Percentiles rank a stretch among this genome's conserved stretches.
Evolutionary conservation across 2,888 invertebrate genomes (phyloP).

Genomic region (Embidobia sp.): DNA sequence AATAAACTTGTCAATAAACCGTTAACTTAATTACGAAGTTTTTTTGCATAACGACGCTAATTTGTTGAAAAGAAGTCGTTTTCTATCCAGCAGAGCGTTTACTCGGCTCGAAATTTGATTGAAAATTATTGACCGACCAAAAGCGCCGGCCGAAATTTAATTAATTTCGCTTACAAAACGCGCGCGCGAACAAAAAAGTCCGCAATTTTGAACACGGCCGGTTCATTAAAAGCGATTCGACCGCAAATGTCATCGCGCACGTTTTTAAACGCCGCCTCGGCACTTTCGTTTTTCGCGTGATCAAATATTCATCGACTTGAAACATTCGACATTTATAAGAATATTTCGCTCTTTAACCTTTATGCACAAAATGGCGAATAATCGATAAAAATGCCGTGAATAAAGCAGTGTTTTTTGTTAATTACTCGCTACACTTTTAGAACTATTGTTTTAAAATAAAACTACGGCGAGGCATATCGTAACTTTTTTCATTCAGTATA

Average conservation of each 20-base stretch:
- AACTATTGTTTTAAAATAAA: too few species aligned
- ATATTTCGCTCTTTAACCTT: constrained; percentile 16
- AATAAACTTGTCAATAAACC: constrained; percentile 23
- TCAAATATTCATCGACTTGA: constrained; percentile 12
- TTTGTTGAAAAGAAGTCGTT: constrained; percentile 9
- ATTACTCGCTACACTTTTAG: too few species aligned
- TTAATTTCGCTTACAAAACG: constrained; percentile 4
- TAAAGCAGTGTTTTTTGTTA: too few species aligned
- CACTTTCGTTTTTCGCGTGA: constrained; percentile 22
- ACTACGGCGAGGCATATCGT: too few species aligned
- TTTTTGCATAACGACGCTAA: constrained; percentile 22
- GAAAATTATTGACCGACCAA: constrained; percentile 2
- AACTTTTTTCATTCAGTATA: too few species aligned
- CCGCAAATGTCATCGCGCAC: not conserved
- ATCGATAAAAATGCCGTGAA: too few species aligned
- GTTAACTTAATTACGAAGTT: constrained; percentile 13
- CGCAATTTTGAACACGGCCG: constrained; percentile 9
- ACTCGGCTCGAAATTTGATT: constrained; percentile 9
- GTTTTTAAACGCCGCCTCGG: constrained; percentile 4
- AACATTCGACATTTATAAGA: constrained; percentile 19
- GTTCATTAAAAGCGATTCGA: constrained; percentile 8
- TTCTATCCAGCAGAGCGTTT: constrained; percentile 11
- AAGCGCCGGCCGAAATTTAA: constrained; percentile 1
- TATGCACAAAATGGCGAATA: too few species aligned
- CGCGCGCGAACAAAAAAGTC: constrained; percentile 4